phyloP scores from a whole-genome alignment of 2,797 vertebrate genomes.

The Enteromius treurensis region DNA sequence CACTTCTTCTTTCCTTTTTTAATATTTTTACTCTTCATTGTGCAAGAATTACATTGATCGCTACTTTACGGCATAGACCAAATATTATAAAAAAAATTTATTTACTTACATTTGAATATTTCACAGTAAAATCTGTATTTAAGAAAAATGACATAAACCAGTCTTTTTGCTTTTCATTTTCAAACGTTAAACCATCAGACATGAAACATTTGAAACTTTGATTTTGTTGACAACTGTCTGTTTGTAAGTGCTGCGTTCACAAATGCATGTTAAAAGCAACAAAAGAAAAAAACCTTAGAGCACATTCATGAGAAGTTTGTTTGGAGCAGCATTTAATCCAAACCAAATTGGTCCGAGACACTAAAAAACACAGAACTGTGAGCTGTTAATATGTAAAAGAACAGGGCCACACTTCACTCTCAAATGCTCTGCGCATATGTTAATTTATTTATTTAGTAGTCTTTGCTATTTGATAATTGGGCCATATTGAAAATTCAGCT shows the following conservation, averaged over 20 bases:
- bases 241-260: not conserved
- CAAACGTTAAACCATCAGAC: not conserved
- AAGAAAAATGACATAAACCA: not conserved
- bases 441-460: not conserved
- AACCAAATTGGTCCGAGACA: not conserved
- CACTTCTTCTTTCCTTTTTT: too few species aligned
- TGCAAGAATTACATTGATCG: too few species aligned
- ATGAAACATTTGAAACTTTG: not conserved
- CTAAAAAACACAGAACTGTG: not conserved
- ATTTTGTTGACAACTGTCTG: not conserved
- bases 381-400: not conserved
- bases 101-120: not conserved
- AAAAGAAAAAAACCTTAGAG: not conserved
- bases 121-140: not conserved
- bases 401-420: not conserved
- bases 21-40: too few species aligned
- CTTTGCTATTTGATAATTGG: not conserved
- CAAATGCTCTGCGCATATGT: not conserved
- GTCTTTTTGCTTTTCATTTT: not conserved
- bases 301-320: not conserved
- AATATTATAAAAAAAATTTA: too few species aligned
- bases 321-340: not conserved
- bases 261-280: not conserved
- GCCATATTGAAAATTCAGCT: not conserved
- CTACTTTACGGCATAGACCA: too few species aligned